Evolutionary conservation across 2,888 invertebrate species (phyloP).

Genomic region (Eupelmus urozonus): DNA sequence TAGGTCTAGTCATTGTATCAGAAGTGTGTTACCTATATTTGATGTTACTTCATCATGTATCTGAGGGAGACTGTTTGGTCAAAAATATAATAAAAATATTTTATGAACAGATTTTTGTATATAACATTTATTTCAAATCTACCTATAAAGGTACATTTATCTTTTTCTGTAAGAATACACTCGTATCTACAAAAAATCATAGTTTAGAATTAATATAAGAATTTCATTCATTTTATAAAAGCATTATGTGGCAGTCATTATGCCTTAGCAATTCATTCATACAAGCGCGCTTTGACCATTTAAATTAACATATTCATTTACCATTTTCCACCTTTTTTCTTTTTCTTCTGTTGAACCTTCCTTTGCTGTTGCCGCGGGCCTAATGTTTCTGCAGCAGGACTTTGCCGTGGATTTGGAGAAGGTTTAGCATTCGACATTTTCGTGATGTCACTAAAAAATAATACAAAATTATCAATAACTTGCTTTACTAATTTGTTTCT

Average conservation of each 20-base stretch:
- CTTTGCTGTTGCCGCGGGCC: slow-evolving; percentile 85
- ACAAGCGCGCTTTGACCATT: too few species aligned
- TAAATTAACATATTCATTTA: slow-evolving; percentile 64
- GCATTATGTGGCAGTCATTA: slow-evolving; percentile 31
- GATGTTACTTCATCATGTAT: slow-evolving; percentile 67
- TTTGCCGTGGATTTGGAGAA: slow-evolving; percentile 80
- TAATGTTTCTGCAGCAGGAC: slow-evolving; percentile 79
- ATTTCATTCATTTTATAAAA: slow-evolving; percentile 29
- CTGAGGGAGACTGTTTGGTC: slow-evolving; percentile 34
- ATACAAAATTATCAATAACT: slow-evolving; percentile 3
- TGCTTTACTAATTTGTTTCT: not conserved
- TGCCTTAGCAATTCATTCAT: slow-evolving; percentile 25
- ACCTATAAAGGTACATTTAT: slow-evolving; percentile 55
- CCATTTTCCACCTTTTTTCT: slow-evolving; percentile 82
- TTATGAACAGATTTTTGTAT: slow-evolving; percentile 60
- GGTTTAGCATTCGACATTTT: slow-evolving; percentile 77
- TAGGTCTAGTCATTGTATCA: slow-evolving; percentile 73
- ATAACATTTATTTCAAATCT: slow-evolving; percentile 48
- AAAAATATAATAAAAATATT: slow-evolving; percentile 60
- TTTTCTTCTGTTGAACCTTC: slow-evolving; percentile 86
- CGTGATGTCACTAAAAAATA: slow-evolving; percentile 77
- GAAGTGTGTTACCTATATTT: slow-evolving; percentile 72
- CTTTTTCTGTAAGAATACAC: slow-evolving; percentile 50
- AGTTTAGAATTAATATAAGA: slow-evolving; percentile 30
- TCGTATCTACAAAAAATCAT: slow-evolving; percentile 43